These are phyloP conservation scores for Panagrolaimus sp. DNA, from an alignment of 1,140 invertebrate genomes.

Conservation along the genomic window DNA sequence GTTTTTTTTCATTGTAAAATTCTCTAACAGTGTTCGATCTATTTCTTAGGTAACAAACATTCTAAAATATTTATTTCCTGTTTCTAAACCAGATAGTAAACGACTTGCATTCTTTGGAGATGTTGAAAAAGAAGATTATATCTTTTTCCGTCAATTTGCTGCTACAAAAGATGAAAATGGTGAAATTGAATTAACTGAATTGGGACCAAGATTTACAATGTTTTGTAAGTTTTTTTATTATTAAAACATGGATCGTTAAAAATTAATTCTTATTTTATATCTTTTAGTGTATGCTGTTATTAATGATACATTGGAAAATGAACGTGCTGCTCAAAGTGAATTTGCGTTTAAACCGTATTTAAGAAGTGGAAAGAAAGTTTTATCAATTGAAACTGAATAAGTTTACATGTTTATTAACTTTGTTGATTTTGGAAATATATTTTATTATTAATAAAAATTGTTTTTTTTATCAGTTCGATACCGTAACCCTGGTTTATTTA, in stretches of 20 bases:
- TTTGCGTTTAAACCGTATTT: neutral
- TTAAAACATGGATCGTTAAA: neutral
- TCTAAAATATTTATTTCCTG: slow-evolving; percentile 85
- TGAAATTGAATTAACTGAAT: slow-evolving; percentile 78
- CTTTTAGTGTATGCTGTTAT: slow-evolving; percentile 7
- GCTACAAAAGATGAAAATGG: slow-evolving; percentile 73
- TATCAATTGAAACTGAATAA: neutral
- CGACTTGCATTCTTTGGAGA: slow-evolving; percentile 85
- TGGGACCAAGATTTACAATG: slow-evolving; percentile 90
- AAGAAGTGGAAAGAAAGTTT: slow-evolving; percentile 8
- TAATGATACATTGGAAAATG: slow-evolving; percentile 2
- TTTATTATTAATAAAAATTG: too few species aligned
- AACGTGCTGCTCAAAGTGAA: slow-evolving; percentile 7
- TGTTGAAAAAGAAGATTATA: slow-evolving; percentile 77
- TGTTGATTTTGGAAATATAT: too few species aligned
- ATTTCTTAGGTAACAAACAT: slow-evolving; percentile 68
- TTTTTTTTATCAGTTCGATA: too few species aligned
- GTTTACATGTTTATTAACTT: too few species aligned
- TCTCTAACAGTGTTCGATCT: too few species aligned
- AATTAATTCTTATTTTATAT: too few species aligned
- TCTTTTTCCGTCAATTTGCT: slow-evolving; percentile 89
- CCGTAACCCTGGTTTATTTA: too few species aligned
- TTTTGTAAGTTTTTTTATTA: slow-evolving; percentile 64
- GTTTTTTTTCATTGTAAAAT: too few species aligned
- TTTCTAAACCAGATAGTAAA: slow-evolving; percentile 86